Base-by-base conservation (phyloP, 2,797 vertebrate genomes). In the Chanos chanos region DNA sequence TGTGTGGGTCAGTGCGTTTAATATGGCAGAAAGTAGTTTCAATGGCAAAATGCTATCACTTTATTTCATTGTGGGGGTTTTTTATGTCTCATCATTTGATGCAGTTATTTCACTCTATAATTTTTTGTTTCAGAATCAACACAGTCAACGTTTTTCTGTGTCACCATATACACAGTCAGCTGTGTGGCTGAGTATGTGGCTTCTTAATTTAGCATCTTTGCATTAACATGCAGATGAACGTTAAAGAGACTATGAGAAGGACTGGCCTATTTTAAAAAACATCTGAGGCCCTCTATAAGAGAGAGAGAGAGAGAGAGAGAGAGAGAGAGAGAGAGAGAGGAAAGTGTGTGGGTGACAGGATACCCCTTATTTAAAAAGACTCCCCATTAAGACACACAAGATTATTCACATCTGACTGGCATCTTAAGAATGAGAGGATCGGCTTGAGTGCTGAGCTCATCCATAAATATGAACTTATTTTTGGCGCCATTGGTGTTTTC, bases 111-210 rank as follows among this genome's bases (percentile, higher is more conserved):
- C n/a, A n/a, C n/a, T n/a, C n/a, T n/a, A n/a, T n/a, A n/a, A n/a
- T n/a, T n/a, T n/a, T n/a, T n/a, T n/a, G n/a, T n/a, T n/a, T n/a
- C n/a, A n/a, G n/a, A n/a, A n/a, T n/a, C n/a, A n/a, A n/a, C n/a
- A n/a, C n/a, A n/a, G n/a, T n/a, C n/a, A n/a, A n/a, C n/a, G n/a
- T n/a, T n/a, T n/a, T n/a, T 43, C 21, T 30, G 34, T 48, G 39
- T 21, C 21, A 48, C 53, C 27, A 58, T 33, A 28, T 51, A 47
- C 33, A 7, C 24, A 52, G 50, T 63, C 19, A 19, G 22, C 19
- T 7, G 15, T 68, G 16, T 3, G 12, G 4, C 27, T 8, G 24
- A 41, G 13, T 9, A 58, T 47, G 21, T 15, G 40, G n/a, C n/a
- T n/a, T n/a, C n/a, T n/a, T n/a, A n/a, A n/a, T n/a, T n/a, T n/a